Percentiles rank a stretch among this genome's conserved stretches.
Evolutionary conservation across 35 echinoderm and acorn worm genomes (phyloP).

Genomic region (Hemicentrotus pulcherrimus): DNA sequence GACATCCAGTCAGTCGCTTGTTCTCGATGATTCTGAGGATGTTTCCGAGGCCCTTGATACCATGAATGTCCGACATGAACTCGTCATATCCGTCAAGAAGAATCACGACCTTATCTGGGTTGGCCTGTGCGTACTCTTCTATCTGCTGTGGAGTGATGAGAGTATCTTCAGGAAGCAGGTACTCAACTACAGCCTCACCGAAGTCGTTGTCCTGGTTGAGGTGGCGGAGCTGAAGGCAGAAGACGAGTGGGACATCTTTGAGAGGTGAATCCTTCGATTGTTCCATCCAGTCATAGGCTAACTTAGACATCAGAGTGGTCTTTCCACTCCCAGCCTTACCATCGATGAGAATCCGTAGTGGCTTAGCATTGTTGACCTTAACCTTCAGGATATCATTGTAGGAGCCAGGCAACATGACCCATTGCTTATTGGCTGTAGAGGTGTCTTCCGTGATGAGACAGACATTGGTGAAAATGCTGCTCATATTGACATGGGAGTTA

Average conservation of each 20-base stretch:
- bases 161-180: slow-evolving; percentile 54
- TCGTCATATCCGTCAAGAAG: slow-evolving; percentile 71
- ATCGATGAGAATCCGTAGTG: slow-evolving; percentile 50
- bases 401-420: slow-evolving; percentile 37
- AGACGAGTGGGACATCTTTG: slow-evolving; percentile 9
- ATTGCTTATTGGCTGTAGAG: not conserved
- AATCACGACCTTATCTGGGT: slow-evolving; percentile 56
- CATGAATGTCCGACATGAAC: slow-evolving; percentile 39
- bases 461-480: slow-evolving; percentile 55
- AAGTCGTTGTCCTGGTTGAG: slow-evolving; percentile 50
- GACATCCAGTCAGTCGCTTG: slow-evolving; percentile 48
- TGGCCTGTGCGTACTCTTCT: slow-evolving; percentile 30
- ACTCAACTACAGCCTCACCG: slow-evolving; percentile 56
- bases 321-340: slow-evolving; percentile 65
- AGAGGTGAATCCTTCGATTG: slow-evolving; percentile 41
- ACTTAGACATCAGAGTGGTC: slow-evolving; percentile 58
- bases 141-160: slow-evolving; percentile 31
- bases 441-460: slow-evolving; percentile 32
- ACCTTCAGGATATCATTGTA: slow-evolving; percentile 51
- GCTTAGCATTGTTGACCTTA: not conserved
- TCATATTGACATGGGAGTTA: slow-evolving; percentile 38
- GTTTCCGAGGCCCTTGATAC: slow-evolving; percentile 52
- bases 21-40: slow-evolving; percentile 56
- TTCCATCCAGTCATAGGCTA: slow-evolving; percentile 56
- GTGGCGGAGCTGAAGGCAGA: slow-evolving; percentile 45